Percentiles rank a stretch among this genome's conserved stretches.
Evolutionary conservation across 2,888 invertebrate species (phyloP).

Genomic region (Ichneumoninae sp.): DNA sequence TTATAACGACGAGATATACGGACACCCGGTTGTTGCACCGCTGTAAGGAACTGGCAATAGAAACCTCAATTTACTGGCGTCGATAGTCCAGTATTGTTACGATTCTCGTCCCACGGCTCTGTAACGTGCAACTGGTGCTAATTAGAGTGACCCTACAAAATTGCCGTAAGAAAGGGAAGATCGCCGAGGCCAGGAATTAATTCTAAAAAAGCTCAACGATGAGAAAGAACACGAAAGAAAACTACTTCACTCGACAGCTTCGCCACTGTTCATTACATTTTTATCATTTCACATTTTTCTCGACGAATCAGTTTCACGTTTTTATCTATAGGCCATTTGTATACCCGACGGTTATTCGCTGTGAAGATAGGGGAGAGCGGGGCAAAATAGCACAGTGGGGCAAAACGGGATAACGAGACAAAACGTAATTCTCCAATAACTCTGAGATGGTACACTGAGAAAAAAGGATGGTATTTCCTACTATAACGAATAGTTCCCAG

Average conservation of each 20-base stretch:
- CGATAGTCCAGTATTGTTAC: neutral
- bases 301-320: neutral
- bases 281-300: neutral
- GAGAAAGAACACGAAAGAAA: neutral
- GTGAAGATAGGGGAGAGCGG: too few relatives aligned
- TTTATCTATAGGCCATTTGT: neutral
- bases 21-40: neutral
- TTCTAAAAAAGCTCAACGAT: neutral
- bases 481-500: too few relatives aligned
- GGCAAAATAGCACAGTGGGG: too few relatives aligned
- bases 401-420: too few relatives aligned
- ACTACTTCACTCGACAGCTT: neutral
- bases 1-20: neutral
- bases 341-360: neutral
- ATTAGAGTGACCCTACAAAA: neutral
- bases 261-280: neutral
- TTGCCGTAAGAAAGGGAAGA: neutral
- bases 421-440: too few relatives aligned
- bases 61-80: neutral
- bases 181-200: neutral
- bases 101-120: neutral
- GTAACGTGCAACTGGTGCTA: conserved; percentile 6
- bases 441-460: too few relatives aligned
- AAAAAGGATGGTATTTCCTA: too few relatives aligned
- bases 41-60: neutral